These are phyloP conservation scores for Huso huso DNA, from an alignment of 2,797 vertebrate genomes.

Conservation along the genomic window DNA sequence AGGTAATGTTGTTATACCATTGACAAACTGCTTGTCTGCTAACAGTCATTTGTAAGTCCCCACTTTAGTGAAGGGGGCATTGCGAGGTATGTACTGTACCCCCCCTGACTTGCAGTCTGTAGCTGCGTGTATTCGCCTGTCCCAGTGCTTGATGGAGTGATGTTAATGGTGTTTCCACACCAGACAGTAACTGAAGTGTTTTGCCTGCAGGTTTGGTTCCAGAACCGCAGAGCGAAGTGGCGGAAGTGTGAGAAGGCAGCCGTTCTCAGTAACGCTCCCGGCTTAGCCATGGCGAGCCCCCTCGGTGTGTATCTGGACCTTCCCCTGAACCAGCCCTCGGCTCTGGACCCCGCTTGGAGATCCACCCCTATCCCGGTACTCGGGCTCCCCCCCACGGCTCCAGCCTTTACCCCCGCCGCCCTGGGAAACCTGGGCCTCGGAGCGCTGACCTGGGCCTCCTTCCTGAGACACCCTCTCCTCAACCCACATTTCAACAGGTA, in stretches of 20 bases:
- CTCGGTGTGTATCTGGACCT: conserved; percentile 37
- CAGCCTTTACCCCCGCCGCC: conserved; percentile 34
- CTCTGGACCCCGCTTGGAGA: conserved; percentile 47
- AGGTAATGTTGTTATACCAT: no score
- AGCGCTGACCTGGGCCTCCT: conserved; percentile 44
- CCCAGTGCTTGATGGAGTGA: no score
- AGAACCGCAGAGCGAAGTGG: conserved; percentile 66
- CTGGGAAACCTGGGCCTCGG: conserved; percentile 41
- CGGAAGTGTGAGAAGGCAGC: conserved; percentile 55
- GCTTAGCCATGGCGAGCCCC: conserved; percentile 26
- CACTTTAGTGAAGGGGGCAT: no score
- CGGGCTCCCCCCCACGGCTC: conserved; percentile 13
- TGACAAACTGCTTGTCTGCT: no score
- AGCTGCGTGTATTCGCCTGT: no score
- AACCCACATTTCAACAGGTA: conserved; percentile 54
- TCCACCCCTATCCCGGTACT: conserved; percentile 28
- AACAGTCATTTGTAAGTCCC: no score
- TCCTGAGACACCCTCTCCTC: conserved; percentile 37
- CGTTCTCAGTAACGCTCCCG: conserved; percentile 31
- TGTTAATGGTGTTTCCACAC: no score
- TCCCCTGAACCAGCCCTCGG: conserved; percentile 33
- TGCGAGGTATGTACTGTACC: no score
- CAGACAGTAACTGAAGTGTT: no score
- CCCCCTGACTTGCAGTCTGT: no score
- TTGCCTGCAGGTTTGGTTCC: conserved; percentile 64